Evolutionary conservation across 2,113 vertebrate species (phyloP).

Genomic region (Colistium nudipinnis): DNA sequence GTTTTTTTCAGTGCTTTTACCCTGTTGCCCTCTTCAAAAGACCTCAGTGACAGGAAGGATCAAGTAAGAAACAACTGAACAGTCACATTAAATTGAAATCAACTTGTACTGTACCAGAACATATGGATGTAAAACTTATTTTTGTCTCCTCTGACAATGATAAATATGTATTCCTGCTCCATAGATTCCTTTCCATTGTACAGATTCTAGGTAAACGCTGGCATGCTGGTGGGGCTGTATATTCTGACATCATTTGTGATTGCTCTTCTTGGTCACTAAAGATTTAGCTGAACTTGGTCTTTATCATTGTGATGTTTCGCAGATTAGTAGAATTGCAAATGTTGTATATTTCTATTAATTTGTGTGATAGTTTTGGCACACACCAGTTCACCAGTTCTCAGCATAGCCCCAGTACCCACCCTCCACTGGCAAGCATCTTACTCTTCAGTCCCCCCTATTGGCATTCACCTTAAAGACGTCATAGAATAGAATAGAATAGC

Average conservation of each 20-base stretch:
- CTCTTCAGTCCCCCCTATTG: too few relatives aligned
- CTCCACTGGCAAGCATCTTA: too few relatives aligned
- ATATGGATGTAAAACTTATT: slow-evolving; percentile 63
- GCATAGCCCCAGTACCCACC: too few relatives aligned
- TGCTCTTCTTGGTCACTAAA: slow-evolving; percentile 77
- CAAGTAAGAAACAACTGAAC: slow-evolving; percentile 23
- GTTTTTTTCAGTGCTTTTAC: background rate
- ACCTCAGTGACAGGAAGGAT: slow-evolving; percentile 5
- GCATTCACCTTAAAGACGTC: too few relatives aligned
- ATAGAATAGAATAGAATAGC: too few relatives aligned
- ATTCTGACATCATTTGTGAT: slow-evolving; percentile 75
- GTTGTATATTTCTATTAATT: too few relatives aligned
- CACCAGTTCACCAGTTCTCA: too few relatives aligned
- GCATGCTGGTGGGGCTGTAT: slow-evolving; percentile 78
- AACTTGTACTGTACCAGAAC: slow-evolving; percentile 65
- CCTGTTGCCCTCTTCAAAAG: background rate
- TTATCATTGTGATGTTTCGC: background rate
- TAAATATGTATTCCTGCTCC: slow-evolving; percentile 55
- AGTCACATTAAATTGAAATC: slow-evolving; percentile 20
- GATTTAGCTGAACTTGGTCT: slow-evolving; percentile 69
- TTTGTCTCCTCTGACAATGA: slow-evolving; percentile 35
- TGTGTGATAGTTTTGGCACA: too few relatives aligned
- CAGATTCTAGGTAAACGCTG: slow-evolving; percentile 76
- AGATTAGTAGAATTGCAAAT: background rate
- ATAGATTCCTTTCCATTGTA: slow-evolving; percentile 78